A percentile compares a stretch with the other conserved stretches of the same genome.
phyloP scores from a whole-genome alignment of 2,113 vertebrate species.

The Barbus barbus region DNA sequence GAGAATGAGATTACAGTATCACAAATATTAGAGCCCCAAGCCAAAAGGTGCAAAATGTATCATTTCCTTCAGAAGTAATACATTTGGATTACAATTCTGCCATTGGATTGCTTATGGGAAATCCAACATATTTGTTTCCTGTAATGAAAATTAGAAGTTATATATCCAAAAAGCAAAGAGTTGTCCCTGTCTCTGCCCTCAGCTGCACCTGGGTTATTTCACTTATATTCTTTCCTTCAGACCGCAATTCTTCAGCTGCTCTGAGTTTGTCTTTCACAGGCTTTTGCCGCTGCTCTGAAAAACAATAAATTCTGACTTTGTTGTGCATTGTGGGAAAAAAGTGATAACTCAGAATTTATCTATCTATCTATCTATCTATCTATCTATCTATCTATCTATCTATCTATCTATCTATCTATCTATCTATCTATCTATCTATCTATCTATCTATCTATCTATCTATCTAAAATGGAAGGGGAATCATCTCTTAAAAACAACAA shows the following conservation, averaged over 20 bases:
- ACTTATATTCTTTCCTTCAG: background rate
- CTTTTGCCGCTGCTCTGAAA: background rate
- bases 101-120: background rate
- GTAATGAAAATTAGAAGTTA: background rate
- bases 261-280: constrained; percentile 1
- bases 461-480: background rate
- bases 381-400: background rate
- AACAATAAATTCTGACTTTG: constrained; percentile 8
- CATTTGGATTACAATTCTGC: background rate
- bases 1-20: constrained; percentile 17
- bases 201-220: background rate
- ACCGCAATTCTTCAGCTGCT: background rate
- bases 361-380: background rate
- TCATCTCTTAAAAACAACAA: background rate
- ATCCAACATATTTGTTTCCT: background rate
- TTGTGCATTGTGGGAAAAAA: background rate
- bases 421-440: background rate
- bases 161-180: background rate
- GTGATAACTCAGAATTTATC: background rate
- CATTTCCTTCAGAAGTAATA: constrained; percentile 3
- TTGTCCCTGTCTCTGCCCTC: background rate
- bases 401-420: background rate
- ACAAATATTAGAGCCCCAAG: background rate
- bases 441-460: background rate
- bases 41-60: constrained; percentile 4